phyloP scores from a whole-genome alignment of 1,140 invertebrate species.

The Epicauta chinensis region DNA sequence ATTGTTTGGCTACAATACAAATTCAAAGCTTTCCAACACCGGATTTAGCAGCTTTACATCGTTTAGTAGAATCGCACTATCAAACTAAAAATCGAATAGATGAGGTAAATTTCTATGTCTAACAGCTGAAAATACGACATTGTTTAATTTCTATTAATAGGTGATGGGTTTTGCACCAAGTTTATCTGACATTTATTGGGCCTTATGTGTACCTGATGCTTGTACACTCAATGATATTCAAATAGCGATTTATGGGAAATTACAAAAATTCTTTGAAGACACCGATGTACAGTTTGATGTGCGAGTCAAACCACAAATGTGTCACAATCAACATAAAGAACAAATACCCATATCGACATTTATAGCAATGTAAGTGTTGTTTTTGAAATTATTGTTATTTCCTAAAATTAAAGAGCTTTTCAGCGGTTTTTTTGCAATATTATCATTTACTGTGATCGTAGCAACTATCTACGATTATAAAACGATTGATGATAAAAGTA shows the following conservation, averaged over 20 bases:
- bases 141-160: no score
- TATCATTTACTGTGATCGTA: conserved; percentile 24
- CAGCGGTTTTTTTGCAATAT: conserved; percentile 28
- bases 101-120: conserved; percentile 52
- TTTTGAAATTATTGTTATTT: no score
- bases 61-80: conserved; percentile 51
- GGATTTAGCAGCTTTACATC: conserved; percentile 45
- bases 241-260: conserved; percentile 43
- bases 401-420: conserved; percentile 11
- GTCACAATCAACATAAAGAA: conserved; percentile 39
- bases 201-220: conserved; percentile 53
- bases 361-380: conserved; percentile 42
- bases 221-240: conserved; percentile 53
- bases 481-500: conserved; percentile 26
- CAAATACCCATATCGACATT: conserved; percentile 41
- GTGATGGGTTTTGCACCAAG: no score
- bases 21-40: conserved; percentile 42
- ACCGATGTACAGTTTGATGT: conserved; percentile 48
- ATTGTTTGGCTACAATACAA: conserved; percentile 53
- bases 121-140: no score
- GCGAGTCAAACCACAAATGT: conserved; percentile 53
- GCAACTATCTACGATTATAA: conserved; percentile 33
- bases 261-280: conserved; percentile 27
- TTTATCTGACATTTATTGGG: conserved; percentile 57
- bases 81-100: conserved; percentile 53